Percentiles rank a stretch among this genome's conserved stretches.
These are phyloP conservation scores for Oceanites oceanicus DNA, from an alignment of 2,113 vertebrate genomes.

Conservation along the genomic window DNA sequence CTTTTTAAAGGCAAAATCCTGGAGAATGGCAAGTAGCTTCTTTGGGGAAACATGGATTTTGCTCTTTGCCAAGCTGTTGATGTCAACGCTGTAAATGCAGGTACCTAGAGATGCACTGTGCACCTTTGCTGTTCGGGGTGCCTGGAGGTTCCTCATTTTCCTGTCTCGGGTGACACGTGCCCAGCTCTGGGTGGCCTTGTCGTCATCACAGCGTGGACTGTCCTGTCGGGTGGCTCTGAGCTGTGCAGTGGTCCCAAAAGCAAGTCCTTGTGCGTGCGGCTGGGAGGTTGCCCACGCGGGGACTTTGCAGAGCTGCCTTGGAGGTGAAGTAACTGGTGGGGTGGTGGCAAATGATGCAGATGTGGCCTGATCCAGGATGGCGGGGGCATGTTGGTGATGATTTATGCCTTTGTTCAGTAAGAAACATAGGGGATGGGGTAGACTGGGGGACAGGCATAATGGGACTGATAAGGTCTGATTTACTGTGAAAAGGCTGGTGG, in stretches of 20 bases:
- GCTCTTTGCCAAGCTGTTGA: background rate
- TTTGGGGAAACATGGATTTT: background rate
- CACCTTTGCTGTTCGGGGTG: fast-evolving
- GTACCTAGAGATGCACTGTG: background rate
- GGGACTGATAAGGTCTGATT: background rate
- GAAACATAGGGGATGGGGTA: background rate
- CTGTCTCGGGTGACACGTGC: fast-evolving
- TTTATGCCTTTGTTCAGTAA: background rate
- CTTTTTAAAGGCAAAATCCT: background rate
- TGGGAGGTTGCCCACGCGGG: background rate
- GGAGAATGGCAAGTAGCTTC: background rate
- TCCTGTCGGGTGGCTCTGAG: background rate
- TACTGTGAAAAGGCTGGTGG: background rate
- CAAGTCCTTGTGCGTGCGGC: background rate
- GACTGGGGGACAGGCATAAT: background rate
- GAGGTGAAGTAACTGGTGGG: background rate
- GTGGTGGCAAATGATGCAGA: background rate
- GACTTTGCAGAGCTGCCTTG: background rate
- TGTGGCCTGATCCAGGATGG: background rate
- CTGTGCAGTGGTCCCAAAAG: background rate
- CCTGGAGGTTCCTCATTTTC: background rate
- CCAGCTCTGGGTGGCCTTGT: background rate
- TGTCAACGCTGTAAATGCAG: background rate
- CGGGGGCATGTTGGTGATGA: background rate
- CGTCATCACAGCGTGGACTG: too few species aligned